Evolutionary conservation across 1,140 invertebrate species (phyloP).

Genomic region (Aradophagus sp.): DNA sequence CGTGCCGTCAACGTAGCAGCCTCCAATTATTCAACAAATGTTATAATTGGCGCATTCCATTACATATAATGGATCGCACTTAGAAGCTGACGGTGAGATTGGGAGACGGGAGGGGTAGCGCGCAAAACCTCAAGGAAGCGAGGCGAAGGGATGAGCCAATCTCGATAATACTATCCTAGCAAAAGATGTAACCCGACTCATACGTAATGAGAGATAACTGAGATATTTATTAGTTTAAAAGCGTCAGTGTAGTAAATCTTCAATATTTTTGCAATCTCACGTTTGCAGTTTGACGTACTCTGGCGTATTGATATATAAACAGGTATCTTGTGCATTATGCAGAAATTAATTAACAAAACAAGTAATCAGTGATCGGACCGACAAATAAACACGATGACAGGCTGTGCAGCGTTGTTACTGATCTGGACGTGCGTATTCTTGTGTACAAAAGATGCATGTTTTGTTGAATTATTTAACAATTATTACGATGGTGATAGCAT

Average conservation of each 20-base stretch:
- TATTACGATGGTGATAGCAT: conserved; percentile 59
- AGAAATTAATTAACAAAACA: conserved; percentile 33
- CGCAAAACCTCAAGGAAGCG: conserved; percentile 9
- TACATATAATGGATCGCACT: conserved; percentile 74
- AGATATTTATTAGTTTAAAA: conserved; percentile 51
- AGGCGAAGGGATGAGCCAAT: conserved; percentile 51
- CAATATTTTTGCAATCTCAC: too few relatives aligned
- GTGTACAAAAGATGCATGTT: conserved; percentile 38
- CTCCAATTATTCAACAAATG: conserved; percentile 74
- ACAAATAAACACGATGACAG: conserved; percentile 20
- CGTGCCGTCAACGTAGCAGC: conserved; percentile 40
- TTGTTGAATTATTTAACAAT: conserved; percentile 61
- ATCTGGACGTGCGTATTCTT: conserved; percentile 12
- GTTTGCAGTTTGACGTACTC: too few relatives aligned
- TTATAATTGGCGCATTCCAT: conserved; percentile 75
- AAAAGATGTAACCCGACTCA: conserved; percentile 53
- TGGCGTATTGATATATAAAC: conserved; percentile 3
- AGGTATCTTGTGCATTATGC: conserved; percentile 26
- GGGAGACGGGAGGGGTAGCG: conserved; percentile 12
- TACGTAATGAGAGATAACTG: conserved; percentile 35
- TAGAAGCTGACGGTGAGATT: conserved; percentile 59
- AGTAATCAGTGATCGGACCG: conserved; percentile 21
- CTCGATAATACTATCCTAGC: conserved; percentile 55
- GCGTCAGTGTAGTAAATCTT: not conserved
- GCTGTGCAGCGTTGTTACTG: conserved; percentile 8